Evolutionary conservation across 2,888 invertebrate species (phyloP).

Genomic region (Silvanus unidentatus): DNA sequence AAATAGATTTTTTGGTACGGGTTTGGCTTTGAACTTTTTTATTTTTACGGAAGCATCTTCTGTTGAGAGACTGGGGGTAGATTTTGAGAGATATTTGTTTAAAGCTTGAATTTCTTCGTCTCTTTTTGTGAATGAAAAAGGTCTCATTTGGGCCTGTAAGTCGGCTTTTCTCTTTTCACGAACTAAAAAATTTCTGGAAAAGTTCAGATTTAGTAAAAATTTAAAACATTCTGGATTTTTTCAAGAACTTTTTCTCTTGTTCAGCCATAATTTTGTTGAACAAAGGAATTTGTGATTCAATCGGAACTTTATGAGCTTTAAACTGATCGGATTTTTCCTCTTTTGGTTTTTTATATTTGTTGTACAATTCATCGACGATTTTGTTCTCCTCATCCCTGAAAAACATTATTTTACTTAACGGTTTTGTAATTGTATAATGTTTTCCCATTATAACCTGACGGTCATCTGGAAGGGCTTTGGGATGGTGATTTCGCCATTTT

Average conservation of each 20-base stretch:
- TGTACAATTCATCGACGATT: conserved; percentile 48
- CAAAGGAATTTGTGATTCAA: conserved; percentile 64
- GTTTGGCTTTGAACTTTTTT: conserved; percentile 59
- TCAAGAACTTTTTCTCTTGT: conserved; percentile 61
- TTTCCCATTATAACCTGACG: conserved; percentile 55
- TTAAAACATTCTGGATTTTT: neutral
- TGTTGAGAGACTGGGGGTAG: conserved; percentile 41
- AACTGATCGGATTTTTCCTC: conserved; percentile 51
- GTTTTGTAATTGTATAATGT: conserved; percentile 2
- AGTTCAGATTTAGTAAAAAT: neutral
- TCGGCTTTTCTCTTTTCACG: conserved; percentile 58
- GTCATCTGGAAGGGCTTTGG: conserved; percentile 68
- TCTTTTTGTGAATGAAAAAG: conserved; percentile 57
- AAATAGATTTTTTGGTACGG: conserved; percentile 64
- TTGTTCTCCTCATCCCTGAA: conserved; percentile 62
- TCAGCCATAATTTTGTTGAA: conserved; percentile 67
- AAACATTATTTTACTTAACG: conserved; percentile 14
- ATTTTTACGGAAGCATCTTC: conserved; percentile 45
- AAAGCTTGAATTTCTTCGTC: conserved; percentile 51
- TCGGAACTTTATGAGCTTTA: conserved; percentile 59
- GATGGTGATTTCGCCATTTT: conserved; percentile 49
- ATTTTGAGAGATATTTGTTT: conserved; percentile 39
- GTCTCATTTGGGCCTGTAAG: conserved; percentile 59
- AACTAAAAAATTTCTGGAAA: conserved; percentile 52
- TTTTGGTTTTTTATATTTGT: conserved; percentile 37